Percentiles rank a stretch among this genome's conserved stretches.
Conservation (phyloP, 2,888 invertebrate genomes). For the Phengaris arion region DNA sequence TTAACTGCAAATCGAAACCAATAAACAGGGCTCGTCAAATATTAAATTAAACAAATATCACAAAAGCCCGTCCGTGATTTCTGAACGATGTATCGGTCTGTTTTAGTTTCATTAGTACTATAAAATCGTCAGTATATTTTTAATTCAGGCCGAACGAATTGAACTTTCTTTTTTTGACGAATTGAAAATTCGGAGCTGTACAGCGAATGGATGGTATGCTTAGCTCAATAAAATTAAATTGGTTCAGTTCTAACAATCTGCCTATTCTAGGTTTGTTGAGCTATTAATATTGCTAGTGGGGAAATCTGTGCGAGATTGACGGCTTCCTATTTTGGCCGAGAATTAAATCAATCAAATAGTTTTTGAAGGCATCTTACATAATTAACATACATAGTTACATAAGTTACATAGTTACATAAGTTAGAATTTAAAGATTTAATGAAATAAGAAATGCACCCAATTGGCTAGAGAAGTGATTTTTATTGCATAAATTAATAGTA, state of each 20-base stretch:
- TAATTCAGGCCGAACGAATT: background rate
- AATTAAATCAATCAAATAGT: background rate
- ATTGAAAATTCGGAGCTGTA: too few relatives aligned
- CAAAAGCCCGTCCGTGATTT: background rate
- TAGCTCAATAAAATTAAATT: conserved; percentile 10
- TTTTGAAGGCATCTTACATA: background rate
- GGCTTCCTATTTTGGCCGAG: background rate
- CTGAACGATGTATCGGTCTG: background rate
- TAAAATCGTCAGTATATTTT: background rate
- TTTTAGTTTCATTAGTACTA: background rate
- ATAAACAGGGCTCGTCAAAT: background rate
- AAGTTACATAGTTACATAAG: too few relatives aligned
- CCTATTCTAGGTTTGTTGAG: conserved; percentile 18
- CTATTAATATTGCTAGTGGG: conserved; percentile 14
- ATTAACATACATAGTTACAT: too few relatives aligned
- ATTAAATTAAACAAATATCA: background rate
- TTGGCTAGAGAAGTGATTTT: too few relatives aligned
- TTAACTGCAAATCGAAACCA: background rate
- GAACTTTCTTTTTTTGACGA: too few relatives aligned
- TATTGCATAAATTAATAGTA: too few relatives aligned
- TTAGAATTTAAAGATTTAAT: too few relatives aligned
- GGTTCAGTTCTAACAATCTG: conserved; percentile 22
- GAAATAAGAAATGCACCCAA: too few relatives aligned
- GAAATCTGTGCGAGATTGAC: background rate
- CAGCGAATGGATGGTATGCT: conserved; percentile 18